A percentile compares a stretch with the other conserved stretches of the same genome.
These are phyloP conservation scores for Ptychochromis oligacanthus DNA, from an alignment of 2,113 vertebrate genomes.

Conservation along the genomic window DNA sequence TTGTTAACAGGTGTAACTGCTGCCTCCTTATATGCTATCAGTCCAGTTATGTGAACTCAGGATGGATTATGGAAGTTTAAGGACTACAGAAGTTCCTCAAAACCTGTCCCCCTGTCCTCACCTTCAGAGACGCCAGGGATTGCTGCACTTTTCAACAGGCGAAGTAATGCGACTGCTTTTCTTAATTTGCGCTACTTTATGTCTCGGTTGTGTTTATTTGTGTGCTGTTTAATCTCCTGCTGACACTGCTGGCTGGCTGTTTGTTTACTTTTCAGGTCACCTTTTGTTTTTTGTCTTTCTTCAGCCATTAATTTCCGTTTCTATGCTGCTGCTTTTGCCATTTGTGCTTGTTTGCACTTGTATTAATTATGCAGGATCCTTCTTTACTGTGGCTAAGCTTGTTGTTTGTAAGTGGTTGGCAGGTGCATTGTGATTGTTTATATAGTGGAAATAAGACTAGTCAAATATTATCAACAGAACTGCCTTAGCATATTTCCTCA, in stretches of 20 bases:
- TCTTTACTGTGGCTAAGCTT: conserved; percentile 11
- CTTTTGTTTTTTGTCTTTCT: conserved; percentile 8
- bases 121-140: neutral
- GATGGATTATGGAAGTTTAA: too few species aligned
- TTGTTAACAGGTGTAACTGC: neutral
- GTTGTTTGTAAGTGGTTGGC: conserved; percentile 21
- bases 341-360: conserved; percentile 32
- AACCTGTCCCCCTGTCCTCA: neutral
- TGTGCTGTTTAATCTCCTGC: neutral
- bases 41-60: neutral
- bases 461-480: neutral
- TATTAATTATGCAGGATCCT: conserved; percentile 23
- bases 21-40: too few species aligned
- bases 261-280: neutral
- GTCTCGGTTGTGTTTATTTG: neutral
- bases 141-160: neutral
- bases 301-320: conserved; percentile 8
- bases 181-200: neutral
- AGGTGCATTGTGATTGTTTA: conserved; percentile 40
- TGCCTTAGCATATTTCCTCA: neutral
- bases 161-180: neutral
- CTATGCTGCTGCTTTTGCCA: conserved; percentile 16
- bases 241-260: neutral
- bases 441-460: neutral
- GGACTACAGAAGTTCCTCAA: neutral